Percentiles rank a stretch among this genome's conserved stretches.
Evolutionary conservation across 1,140 invertebrate species (phyloP).

Genomic region (Drosophila nikananu): DNA sequence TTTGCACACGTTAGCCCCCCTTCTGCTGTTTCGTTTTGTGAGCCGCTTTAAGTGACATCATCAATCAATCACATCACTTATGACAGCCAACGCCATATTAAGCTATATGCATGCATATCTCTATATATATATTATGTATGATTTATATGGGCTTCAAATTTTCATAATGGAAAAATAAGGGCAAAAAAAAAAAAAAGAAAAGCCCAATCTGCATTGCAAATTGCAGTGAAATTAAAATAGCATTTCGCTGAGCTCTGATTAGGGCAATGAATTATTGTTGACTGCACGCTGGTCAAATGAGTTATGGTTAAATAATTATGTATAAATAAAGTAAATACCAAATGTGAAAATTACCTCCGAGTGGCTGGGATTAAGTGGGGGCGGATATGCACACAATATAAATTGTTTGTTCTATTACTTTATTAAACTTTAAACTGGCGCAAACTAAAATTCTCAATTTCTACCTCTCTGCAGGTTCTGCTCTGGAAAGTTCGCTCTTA

Average conservation of each 20-base stretch:
- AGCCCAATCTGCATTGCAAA: slow-evolving; percentile 42
- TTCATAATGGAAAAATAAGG: not conserved
- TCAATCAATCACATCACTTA: slow-evolving; percentile 73
- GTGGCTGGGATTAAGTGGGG: slow-evolving; percentile 14
- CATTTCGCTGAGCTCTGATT: slow-evolving; percentile 70
- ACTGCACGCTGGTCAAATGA: slow-evolving; percentile 37
- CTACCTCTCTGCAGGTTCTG: not conserved
- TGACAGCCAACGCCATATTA: slow-evolving; percentile 38
- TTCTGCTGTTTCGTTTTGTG: slow-evolving; percentile 43
- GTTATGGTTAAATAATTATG: slow-evolving; percentile 54
- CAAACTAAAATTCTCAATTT: slow-evolving; percentile 14
- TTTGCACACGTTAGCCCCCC: slow-evolving; percentile 41
- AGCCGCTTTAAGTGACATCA: slow-evolving; percentile 74
- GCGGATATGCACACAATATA: slow-evolving; percentile 16
- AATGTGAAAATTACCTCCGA: slow-evolving; percentile 23
- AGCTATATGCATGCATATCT: slow-evolving; percentile 16
- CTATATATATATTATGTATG: slow-evolving; percentile 4
- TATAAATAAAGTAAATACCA: slow-evolving; percentile 19
- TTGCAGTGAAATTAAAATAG: slow-evolving; percentile 61
- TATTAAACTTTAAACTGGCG: slow-evolving; percentile 26
- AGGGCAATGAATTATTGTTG: slow-evolving; percentile 42
- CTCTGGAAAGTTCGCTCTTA: slow-evolving; percentile 33
- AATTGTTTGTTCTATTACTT: slow-evolving; percentile 36
- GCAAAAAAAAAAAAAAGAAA: not conserved
- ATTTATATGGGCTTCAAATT: slow-evolving; percentile 5